phyloP scores from a whole-genome alignment of 2,888 invertebrate genomes.

The Drosophila paucipuncta region DNA sequence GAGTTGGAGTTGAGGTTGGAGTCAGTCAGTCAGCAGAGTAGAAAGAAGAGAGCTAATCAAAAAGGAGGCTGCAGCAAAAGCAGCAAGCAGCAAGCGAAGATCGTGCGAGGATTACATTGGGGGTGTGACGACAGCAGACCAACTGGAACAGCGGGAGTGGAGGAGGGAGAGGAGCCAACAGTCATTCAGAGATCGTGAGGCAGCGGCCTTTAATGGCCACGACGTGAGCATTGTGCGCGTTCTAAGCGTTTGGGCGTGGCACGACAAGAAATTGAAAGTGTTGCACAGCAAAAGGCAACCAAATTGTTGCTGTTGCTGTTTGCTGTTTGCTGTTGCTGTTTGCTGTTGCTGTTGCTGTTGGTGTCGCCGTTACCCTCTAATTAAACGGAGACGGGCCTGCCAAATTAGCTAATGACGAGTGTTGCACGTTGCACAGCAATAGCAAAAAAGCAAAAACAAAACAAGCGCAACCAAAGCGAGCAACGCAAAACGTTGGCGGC shows the following conservation, averaged over 20 bases:
- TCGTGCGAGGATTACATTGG: constrained; percentile 77
- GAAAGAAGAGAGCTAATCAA: constrained; percentile 59
- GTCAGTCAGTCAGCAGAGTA: constrained; percentile 6
- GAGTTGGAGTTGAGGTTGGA: background rate
- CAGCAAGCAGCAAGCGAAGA: constrained; percentile 38
- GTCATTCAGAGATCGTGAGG: constrained; percentile 70
- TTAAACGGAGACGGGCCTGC: constrained; percentile 76
- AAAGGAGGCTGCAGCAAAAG: constrained; percentile 22
- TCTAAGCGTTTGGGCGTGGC: constrained; percentile 59
- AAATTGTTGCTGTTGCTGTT: constrained; percentile 10
- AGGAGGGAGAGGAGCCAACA: constrained; percentile 1
- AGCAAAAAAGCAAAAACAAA: background rate
- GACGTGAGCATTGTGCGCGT: constrained; percentile 72
- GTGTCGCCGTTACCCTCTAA: constrained; percentile 56
- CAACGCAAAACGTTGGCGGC: constrained; percentile 39
- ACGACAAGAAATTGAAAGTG: constrained; percentile 69
- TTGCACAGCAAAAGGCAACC: constrained; percentile 25
- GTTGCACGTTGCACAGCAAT: constrained; percentile 12
- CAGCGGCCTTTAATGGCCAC: constrained; percentile 80
- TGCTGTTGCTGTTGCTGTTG: constrained; percentile 16
- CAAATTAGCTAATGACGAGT: constrained; percentile 77
- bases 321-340: constrained; percentile 6
- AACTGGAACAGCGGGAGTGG: background rate
- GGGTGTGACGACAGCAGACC: constrained; percentile 72
- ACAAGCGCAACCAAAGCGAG: constrained; percentile 35